phyloP scores from a whole-genome alignment of 2,888 invertebrate genomes.

The Diadromus collaris region DNA sequence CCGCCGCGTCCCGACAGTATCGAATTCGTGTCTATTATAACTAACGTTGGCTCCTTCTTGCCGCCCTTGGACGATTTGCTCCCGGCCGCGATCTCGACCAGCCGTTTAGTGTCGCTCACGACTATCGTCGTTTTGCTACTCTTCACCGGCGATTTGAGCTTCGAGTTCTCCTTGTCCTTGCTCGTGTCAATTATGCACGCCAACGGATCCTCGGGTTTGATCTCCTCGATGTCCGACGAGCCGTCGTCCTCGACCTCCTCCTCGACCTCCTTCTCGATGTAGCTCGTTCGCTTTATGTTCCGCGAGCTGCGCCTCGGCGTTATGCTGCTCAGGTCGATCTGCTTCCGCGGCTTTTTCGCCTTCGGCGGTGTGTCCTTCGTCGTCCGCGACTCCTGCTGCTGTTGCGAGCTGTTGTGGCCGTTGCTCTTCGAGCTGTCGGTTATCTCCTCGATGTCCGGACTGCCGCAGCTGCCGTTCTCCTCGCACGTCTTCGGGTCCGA shows the following conservation, averaged over 20 bases:
- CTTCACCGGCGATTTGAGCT: constrained; percentile 73
- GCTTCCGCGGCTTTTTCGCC: constrained; percentile 73
- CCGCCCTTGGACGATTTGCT: constrained; percentile 81
- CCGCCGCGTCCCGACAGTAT: constrained; percentile 85
- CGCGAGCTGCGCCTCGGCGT: constrained; percentile 82
- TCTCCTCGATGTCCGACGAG: constrained; percentile 85
- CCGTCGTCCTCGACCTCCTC: constrained; percentile 81
- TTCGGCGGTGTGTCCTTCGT: constrained; percentile 69
- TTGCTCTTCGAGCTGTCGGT: constrained; percentile 74
- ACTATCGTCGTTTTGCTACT: constrained; percentile 82
- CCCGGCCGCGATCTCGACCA: constrained; percentile 87
- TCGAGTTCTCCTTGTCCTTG: constrained; percentile 77
- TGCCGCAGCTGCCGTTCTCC: constrained; percentile 77
- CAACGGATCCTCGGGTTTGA: constrained; percentile 83
- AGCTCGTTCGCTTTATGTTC: constrained; percentile 83
- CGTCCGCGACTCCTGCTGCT: constrained; percentile 62
- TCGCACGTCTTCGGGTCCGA: constrained; percentile 76
- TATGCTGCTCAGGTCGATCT: constrained; percentile 76
- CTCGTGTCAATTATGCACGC: constrained; percentile 79
- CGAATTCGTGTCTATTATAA: constrained; percentile 90
- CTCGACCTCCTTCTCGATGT: constrained; percentile 81
- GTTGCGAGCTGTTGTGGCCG: constrained; percentile 69
- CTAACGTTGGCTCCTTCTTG: constrained; percentile 88
- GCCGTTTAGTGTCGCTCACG: constrained; percentile 87
- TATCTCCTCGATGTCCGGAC: constrained; percentile 79